Conservation (phyloP, 1,140 invertebrate genomes). For the Drosophila nikananu region DNA sequence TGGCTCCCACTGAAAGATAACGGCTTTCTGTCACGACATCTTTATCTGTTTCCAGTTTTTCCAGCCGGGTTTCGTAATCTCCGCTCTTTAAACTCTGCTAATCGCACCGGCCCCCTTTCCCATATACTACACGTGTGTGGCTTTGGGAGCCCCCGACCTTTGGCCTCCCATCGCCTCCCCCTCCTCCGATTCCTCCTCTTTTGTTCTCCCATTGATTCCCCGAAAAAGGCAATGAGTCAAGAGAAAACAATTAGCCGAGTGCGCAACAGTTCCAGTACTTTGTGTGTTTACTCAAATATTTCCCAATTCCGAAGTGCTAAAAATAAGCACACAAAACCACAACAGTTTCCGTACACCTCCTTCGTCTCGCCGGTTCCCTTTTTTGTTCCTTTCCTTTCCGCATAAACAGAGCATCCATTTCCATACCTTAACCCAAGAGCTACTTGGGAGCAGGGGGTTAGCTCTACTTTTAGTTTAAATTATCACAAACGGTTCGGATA, state of each 20-base stretch:
- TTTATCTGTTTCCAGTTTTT: not conserved
- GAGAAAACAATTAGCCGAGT: constrained; percentile 41
- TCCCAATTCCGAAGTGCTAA: constrained; percentile 36
- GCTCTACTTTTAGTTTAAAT: not conserved
- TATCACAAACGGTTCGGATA: not conserved
- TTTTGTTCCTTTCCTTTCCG: constrained; percentile 14
- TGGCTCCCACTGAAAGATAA: not conserved
- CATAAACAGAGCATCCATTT: constrained; percentile 47
- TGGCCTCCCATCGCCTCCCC: constrained; percentile 13
- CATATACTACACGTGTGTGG: constrained; percentile 33
- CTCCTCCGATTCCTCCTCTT: not conserved
- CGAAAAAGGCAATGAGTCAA: constrained; percentile 33
- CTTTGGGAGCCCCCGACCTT: constrained; percentile 24
- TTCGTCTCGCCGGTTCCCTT: not conserved
- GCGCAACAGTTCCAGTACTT: constrained; percentile 34
- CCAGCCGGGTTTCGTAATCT: constrained; percentile 27
- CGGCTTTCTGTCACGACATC: not conserved
- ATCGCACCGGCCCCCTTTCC: constrained; percentile 18
- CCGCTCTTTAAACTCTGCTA: not conserved
- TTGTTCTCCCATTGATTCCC: not conserved
- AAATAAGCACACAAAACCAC: constrained; percentile 39
- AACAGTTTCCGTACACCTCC: constrained; percentile 4
- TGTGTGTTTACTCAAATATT: constrained; percentile 37
- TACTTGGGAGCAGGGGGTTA: constrained; percentile 8
- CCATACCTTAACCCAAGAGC: constrained; percentile 31